Conservation (phyloP, 2,113 vertebrate species). For the Mixornis gularis region DNA sequence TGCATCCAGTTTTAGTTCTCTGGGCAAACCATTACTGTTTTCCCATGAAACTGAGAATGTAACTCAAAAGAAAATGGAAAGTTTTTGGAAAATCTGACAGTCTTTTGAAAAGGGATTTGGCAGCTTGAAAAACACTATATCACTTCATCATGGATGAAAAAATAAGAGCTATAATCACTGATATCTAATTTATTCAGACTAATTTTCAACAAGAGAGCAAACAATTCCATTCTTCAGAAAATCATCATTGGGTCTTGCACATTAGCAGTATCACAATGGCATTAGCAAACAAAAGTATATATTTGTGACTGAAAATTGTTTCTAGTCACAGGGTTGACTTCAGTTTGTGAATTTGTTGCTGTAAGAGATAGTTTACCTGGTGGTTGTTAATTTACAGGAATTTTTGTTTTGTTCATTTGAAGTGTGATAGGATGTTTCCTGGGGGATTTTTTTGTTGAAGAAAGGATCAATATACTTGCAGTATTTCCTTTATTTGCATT, state of each 20-base stretch:
- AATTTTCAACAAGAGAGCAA: background rate
- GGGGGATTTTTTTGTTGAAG: fast-evolving
- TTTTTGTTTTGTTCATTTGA: background rate
- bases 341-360: background rate
- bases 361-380: background rate
- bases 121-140: background rate
- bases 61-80: background rate
- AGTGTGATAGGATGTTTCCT: background rate
- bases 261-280: background rate
- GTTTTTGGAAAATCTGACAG: background rate
- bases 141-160: background rate
- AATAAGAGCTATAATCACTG: background rate
- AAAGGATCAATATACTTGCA: background rate
- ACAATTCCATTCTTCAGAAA: background rate
- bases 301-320: background rate
- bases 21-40: slow-evolving; percentile 38
- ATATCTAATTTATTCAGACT: background rate
- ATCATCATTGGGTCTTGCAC: background rate
- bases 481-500: background rate
- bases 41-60: background rate
- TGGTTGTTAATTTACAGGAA: background rate
- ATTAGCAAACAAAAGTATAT: background rate
- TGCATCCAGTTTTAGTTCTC: background rate
- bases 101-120: background rate
- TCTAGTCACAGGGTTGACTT: background rate